Base-by-base conservation (phyloP, 1,140 invertebrate species). In the Hylaeus anthracinus region DNA sequence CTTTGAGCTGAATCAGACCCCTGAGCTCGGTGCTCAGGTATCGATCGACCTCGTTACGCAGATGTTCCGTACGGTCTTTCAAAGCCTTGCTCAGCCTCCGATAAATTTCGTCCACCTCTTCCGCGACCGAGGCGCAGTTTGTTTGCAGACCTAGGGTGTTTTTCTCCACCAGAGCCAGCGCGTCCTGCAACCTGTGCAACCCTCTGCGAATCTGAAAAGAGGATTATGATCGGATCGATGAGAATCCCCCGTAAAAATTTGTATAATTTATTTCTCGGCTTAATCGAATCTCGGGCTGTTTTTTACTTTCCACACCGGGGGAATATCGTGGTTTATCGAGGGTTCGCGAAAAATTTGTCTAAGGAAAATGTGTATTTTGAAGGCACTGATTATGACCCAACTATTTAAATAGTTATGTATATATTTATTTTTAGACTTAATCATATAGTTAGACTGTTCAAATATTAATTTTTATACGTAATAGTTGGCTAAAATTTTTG, bases 41-140 rank as follows among this genome's bases (percentile, higher is more conserved):
- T 79, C 96, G 95, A 91, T 99, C 98, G 61, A 99, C 95, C 94
- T 99, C 98, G 87, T 96, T 96, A 88, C 97, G 95, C 78, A 99
- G 94, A 90, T 97, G 95, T 87, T 98, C 97, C 26, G 98, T 98
- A 81, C 98, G 95, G 93, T 98, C 97, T 94, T 98, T 98, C 5
- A 99, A 93, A 63, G 98, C 98, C 93, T 98, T 98, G 48, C 97
- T 95, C 72, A 99, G 95, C 85, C 98, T 95, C 90, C 97, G 95
- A 90, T 98, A 97, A 82, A 98, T 97, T 92, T 99, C 98, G 88
- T 98, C 97, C 45, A 99, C 96, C 94, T 99, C 98, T 86, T 98
- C 97, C n/a, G 95, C 95, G 15, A 98, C 97, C 65, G 96, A 96
- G 56, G 95, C 94, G 89, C 97, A 97, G 92, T 98, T 98, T 41